Conservation (phyloP, 2,888 invertebrate genomes). For the Noctua pronuba region DNA sequence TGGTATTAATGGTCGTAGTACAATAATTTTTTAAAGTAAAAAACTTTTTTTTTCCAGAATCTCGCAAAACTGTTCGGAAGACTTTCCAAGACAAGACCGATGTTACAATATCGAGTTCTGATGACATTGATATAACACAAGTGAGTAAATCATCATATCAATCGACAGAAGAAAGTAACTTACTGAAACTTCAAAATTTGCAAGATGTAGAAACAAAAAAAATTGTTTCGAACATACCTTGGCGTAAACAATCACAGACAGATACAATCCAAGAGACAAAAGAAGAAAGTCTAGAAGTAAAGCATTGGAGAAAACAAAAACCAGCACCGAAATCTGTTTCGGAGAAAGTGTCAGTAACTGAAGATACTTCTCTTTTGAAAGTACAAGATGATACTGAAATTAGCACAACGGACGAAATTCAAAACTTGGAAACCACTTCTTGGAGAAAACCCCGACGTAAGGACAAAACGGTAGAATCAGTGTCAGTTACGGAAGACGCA, state of each 20-base stretch:
- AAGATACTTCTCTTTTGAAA: conserved; percentile 68
- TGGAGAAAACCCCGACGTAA: conserved; percentile 54
- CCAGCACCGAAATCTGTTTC: conserved; percentile 49
- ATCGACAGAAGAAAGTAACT: conserved; percentile 84
- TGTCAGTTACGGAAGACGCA: conserved; percentile 47
- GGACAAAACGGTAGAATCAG: conserved; percentile 26
- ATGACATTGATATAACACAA: conserved; percentile 68
- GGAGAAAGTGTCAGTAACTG: conserved; percentile 63
- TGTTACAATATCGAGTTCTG: conserved; percentile 62
- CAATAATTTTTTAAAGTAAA: background rate
- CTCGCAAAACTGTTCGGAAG: conserved; percentile 76
- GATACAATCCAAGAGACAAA: conserved; percentile 61
- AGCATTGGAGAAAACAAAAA: conserved; percentile 77
- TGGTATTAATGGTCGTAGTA: background rate
- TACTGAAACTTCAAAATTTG: conserved; percentile 78
- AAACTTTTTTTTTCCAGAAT: conserved; percentile 73
- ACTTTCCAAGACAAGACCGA: conserved; percentile 78
- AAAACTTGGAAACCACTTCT: conserved; percentile 44
- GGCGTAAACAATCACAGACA: conserved; percentile 78
- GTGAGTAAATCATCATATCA: conserved; percentile 75
- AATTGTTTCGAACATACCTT: conserved; percentile 76
- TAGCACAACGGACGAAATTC: conserved; percentile 53
- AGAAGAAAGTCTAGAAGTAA: conserved; percentile 70
- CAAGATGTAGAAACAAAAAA: conserved; percentile 80
- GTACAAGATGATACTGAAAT: conserved; percentile 63